Conservation (phyloP, 2,113 vertebrate genomes). For the Campylomormyrus tamandua region DNA sequence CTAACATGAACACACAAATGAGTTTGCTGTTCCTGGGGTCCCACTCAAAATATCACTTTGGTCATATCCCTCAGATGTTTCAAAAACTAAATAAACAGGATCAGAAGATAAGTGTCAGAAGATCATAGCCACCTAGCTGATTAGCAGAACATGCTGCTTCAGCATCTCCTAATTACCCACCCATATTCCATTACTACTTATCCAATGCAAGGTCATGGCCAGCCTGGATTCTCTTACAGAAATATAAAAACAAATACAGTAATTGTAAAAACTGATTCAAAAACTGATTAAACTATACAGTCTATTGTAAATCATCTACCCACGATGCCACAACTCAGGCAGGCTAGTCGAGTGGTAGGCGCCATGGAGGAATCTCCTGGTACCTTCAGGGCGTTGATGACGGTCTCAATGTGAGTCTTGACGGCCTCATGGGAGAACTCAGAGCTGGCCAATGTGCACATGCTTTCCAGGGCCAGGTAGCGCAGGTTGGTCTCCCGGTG, state of each 20-base stretch:
- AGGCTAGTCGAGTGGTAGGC: not conserved
- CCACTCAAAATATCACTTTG: not conserved
- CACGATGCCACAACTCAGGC: not conserved
- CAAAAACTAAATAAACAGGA: not conserved
- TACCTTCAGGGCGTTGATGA: conserved; percentile 76
- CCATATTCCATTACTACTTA: not conserved
- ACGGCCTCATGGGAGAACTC: conserved; percentile 71
- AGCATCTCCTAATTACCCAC: not conserved
- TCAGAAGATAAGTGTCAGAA: not conserved
- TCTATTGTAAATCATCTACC: not conserved
- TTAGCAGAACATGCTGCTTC: not conserved
- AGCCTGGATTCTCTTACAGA: not conserved
- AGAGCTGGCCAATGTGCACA: conserved; percentile 68
- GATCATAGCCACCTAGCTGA: not conserved
- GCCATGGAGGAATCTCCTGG: not conserved
- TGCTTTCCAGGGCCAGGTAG: conserved; percentile 73
- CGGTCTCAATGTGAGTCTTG: conserved; percentile 72
- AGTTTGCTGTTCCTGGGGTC: not conserved
- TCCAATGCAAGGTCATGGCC: not conserved
- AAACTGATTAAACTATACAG: not conserved
- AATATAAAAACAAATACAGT: not conserved
- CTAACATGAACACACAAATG: not conserved
- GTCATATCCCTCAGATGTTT: not conserved
- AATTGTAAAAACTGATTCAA: not conserved
- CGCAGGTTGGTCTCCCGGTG: conserved; percentile 75